Conservation (phyloP, 2,113 vertebrate genomes). For the Trichechus manatus region DNA sequence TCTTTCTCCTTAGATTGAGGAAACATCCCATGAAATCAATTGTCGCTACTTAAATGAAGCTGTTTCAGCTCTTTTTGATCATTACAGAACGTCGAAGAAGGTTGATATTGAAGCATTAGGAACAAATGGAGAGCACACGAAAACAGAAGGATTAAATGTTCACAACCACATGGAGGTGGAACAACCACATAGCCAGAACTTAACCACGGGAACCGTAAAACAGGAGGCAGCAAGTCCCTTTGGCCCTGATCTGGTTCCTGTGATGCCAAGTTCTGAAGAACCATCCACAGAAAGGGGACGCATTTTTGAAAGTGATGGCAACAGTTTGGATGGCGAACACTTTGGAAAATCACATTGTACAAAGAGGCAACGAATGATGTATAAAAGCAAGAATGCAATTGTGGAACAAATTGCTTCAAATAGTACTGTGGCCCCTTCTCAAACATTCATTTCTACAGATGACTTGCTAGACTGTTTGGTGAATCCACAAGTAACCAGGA, state of each 20-base stretch:
- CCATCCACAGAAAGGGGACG: neutral
- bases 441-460: constrained; percentile 90
- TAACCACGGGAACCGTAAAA: neutral
- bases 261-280: constrained; percentile 80
- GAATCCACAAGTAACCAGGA: constrained; percentile 91
- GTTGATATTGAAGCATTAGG: neutral
- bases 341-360: constrained; percentile 55
- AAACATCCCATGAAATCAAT: constrained; percentile 92
- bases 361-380: constrained; percentile 51
- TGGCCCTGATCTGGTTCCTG: constrained; percentile 91
- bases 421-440: neutral
- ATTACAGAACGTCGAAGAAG: constrained; percentile 54
- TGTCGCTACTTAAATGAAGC: constrained; percentile 93
- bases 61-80: constrained; percentile 85
- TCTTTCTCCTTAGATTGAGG: constrained; percentile 88
- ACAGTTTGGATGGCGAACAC: constrained; percentile 54
- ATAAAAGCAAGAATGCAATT: neutral
- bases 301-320: neutral
- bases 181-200: neutral
- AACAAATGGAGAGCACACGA: neutral
- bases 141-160: constrained; percentile 83
- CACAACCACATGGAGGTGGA: constrained; percentile 47
- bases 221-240: constrained; percentile 82
- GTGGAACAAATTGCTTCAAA: constrained; percentile 47
- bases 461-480: constrained; percentile 95